Conservation (phyloP, 2,797 vertebrate species). For the Xyrichtys novacula region DNA sequence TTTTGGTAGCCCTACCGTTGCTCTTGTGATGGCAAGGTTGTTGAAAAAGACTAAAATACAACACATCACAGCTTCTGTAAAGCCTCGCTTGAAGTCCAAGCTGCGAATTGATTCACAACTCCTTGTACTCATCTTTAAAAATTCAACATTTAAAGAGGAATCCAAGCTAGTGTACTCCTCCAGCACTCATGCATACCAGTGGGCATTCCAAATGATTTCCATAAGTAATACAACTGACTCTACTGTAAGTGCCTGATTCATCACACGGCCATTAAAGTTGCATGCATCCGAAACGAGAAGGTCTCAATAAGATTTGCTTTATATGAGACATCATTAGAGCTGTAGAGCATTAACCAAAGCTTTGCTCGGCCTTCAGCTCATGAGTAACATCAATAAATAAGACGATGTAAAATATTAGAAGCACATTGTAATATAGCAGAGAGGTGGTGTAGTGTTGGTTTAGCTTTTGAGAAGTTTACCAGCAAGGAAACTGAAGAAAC, state of each 20-base stretch:
- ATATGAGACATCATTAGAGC: constrained; percentile 48
- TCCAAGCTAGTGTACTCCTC: constrained; percentile 49
- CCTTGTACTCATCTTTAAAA: constrained; percentile 38
- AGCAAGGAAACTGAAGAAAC: constrained; percentile 48
- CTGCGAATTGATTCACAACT: constrained; percentile 52
- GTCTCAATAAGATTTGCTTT: constrained; percentile 52
- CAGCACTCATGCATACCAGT: constrained; percentile 53
- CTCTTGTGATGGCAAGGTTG: no score
- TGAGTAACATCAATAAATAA: constrained; percentile 46
- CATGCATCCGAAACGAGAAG: constrained; percentile 62
- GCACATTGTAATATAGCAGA: neutral
- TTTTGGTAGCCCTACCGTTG: no score
- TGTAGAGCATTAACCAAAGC: constrained; percentile 5
- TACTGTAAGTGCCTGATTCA: constrained; percentile 65
- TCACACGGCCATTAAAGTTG: constrained; percentile 69
- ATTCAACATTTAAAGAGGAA: constrained; percentile 59
- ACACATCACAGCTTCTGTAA: constrained; percentile 26
- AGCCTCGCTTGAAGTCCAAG: constrained; percentile 28
- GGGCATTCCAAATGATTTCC: constrained; percentile 59
- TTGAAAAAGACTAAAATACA: constrained; percentile 40
- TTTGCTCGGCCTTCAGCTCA: constrained; percentile 4
- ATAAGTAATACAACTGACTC: constrained; percentile 66
- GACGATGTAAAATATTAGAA: constrained; percentile 27
- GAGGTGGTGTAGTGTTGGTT: constrained; percentile 25
- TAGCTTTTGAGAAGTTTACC: constrained; percentile 27